These are phyloP conservation scores for Eustalomyia histrio DNA, from an alignment of 2,888 invertebrate species.

Conservation along the genomic window DNA sequence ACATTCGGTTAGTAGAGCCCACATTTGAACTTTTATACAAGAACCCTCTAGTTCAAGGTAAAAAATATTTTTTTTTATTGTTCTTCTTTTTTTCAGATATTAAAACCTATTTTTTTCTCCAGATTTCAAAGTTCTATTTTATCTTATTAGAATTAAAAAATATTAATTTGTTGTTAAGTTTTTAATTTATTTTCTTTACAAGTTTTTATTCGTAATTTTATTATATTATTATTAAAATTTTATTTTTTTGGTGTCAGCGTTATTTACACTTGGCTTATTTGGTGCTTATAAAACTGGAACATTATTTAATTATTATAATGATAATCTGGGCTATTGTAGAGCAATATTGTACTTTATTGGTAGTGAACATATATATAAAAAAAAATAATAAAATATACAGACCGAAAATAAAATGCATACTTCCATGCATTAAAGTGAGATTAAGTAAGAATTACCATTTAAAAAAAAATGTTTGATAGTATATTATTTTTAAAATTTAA, in stretches of 20 bases:
- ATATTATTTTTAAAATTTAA: conserved; percentile 21
- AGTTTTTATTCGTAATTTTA: neutral
- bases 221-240: neutral
- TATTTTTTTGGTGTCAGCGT: conserved; percentile 48
- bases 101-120: too few species aligned
- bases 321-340: conserved; percentile 49
- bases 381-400: conserved; percentile 2
- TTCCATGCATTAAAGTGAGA: conserved; percentile 38
- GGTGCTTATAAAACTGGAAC: conserved; percentile 46
- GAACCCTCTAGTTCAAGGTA: too few species aligned
- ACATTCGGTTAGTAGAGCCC: too few species aligned
- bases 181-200: neutral
- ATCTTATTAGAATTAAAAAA: neutral
- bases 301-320: conserved; percentile 50
- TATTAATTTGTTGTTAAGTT: neutral
- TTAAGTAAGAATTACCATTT: conserved; percentile 16
- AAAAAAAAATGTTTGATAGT: conserved; percentile 33
- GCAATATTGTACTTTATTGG: conserved; percentile 24
- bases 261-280: conserved; percentile 59
- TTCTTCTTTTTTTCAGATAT: too few species aligned
- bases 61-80: too few species aligned
- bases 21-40: too few species aligned
- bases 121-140: neutral
- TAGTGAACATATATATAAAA: conserved; percentile 17
- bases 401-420: conserved; percentile 11